Evolutionary conservation across 2,113 vertebrate genomes (phyloP).

Genomic region (Xiphophorus couchianus): DNA sequence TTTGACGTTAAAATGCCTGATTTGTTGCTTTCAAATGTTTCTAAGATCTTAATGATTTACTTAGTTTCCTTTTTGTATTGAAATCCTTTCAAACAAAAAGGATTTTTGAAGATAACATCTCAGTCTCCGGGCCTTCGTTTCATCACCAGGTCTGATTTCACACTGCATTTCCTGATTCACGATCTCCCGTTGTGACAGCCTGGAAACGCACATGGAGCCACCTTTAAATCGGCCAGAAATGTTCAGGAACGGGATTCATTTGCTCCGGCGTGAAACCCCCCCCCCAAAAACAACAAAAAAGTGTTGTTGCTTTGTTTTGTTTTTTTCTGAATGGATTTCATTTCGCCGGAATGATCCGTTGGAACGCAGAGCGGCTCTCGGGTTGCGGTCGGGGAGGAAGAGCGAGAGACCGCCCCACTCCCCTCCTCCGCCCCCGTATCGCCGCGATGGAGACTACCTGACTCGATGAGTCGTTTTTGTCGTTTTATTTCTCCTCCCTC

Average conservation of each 20-base stretch:
- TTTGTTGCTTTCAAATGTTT: neutral
- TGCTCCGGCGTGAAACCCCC: too few relatives aligned
- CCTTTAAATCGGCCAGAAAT: neutral
- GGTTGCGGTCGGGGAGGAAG: too few relatives aligned
- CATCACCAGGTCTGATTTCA: neutral
- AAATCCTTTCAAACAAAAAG: neutral
- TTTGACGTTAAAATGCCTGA: neutral
- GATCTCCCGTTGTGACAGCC: neutral
- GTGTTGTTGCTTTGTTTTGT: too few relatives aligned
- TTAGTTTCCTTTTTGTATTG: neutral
- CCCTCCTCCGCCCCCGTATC: too few relatives aligned
- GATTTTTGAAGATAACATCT: too few relatives aligned
- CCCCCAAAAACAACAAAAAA: too few relatives aligned
- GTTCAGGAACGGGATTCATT: neutral
- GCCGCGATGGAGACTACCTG: neutral
- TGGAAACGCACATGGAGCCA: neutral
- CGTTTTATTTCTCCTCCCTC: constrained; percentile 16
- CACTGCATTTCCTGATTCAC: too few relatives aligned
- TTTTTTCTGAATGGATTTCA: neutral
- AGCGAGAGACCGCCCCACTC: too few relatives aligned
- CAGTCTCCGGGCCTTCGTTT: neutral
- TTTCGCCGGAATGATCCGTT: neutral
- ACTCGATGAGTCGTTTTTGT: neutral
- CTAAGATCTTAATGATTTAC: neutral
- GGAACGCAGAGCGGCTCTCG: too few relatives aligned